Evolutionary conservation across 2,888 invertebrate genomes (phyloP), one percentile per base, ranked within the genome.

Genomic region (Digitonthophagus gazella): DNA sequence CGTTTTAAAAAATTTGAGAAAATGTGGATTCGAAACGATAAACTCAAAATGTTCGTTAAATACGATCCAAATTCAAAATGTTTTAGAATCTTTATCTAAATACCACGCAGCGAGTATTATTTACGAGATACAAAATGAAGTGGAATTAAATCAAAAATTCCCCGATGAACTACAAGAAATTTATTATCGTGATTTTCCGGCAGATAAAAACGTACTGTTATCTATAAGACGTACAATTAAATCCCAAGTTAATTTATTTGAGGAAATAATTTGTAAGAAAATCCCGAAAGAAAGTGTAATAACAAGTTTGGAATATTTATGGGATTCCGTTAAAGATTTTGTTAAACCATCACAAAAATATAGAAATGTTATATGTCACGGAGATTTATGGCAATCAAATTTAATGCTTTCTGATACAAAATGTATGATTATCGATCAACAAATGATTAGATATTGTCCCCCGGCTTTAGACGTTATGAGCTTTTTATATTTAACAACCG

Each of bases 321-420:
- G 68, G 65, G 55, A 16, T 15, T 61, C 54, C 8, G 14, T 65
- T 15, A 58, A 61, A 14, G 65, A 70, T 2, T 66, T 55, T 18
- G 61, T 63, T 0, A 75, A 79, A 71, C 78, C 82, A 0, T 85
- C 84, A 0, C 66, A 71, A 2, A 79, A 76, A 65, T 84, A 78
- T 70, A 74, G 76, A 3, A 85, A 85, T 72, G 80, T 82, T 0
- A 74, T 85, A 1, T 76, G 76, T 8, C 85, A 85, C 70, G 84
- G 82, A 2, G 85, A 85, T 75, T 74, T 84, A 15, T 85, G 85
- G 85, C 78, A 82, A 0, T 84, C 84, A 67, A 85, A 85, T 72
- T 69, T 84, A 0, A 78, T 85, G 78, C 83, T 84, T 15, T 76
- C 77, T 68, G 71, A 70, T 55, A 74, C 71, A 16, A 55, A 66